These are phyloP conservation scores for Lacanobia wlatinum DNA, from an alignment of 2,888 invertebrate genomes.

Conservation along the genomic window DNA sequence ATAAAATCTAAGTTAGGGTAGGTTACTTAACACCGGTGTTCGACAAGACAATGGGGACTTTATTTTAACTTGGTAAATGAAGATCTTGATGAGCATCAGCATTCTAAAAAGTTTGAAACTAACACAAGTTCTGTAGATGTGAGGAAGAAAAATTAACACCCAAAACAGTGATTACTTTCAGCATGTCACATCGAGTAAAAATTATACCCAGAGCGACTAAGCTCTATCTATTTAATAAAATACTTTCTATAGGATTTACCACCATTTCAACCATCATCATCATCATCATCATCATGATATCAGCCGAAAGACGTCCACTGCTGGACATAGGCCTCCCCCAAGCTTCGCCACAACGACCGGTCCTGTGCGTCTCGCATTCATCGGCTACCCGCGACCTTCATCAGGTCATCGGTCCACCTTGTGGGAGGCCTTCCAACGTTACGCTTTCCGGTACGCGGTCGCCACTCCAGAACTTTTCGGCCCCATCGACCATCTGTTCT, in stretches of 20 bases:
- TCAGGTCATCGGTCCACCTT: no score
- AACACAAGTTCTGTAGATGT: not conserved
- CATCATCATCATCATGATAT: no score
- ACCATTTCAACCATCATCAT: not conserved
- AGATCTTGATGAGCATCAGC: not conserved
- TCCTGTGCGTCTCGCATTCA: no score
- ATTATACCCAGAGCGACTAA: not conserved
- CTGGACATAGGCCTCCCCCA: no score
- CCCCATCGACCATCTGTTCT: no score
- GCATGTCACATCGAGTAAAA: not conserved
- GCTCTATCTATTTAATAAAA: not conserved
- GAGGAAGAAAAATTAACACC: not conserved
- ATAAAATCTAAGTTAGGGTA: slow-evolving; percentile 57
- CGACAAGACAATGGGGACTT: slow-evolving; percentile 10
- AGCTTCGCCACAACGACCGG: no score
- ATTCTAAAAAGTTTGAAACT: not conserved
- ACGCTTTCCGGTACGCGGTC: no score
- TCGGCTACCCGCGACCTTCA: no score
- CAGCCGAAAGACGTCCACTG: no score
- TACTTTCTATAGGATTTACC: not conserved
- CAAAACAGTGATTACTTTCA: not conserved
- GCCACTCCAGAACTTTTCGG: no score
- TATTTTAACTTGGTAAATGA: not conserved
- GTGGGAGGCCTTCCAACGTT: no score
- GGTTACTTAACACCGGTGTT: slow-evolving; percentile 18